Conservation (phyloP, 2,888 invertebrate species). For the Cetonia aurata region DNA sequence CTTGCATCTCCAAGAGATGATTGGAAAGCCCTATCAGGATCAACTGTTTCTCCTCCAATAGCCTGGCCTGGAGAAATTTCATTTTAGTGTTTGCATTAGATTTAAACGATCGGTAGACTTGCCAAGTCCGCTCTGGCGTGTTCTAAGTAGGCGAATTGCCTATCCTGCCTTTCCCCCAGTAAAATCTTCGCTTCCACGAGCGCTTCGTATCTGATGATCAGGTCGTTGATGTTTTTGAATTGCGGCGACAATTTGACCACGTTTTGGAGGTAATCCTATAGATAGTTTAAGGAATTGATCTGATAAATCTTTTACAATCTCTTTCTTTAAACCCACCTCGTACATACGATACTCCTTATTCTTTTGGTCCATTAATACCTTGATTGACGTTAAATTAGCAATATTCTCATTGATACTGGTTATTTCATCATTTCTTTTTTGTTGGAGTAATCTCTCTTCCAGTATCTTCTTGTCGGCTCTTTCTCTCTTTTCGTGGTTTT, state of each 20-base stretch:
- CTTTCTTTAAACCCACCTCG: conserved; percentile 62
- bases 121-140: conserved; percentile 72
- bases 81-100: too few species aligned
- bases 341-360: conserved; percentile 73
- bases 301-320: too few species aligned
- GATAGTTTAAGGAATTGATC: conserved; percentile 29
- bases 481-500: conserved; percentile 75
- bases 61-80: conserved; percentile 52
- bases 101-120: background rate
- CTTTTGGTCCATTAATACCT: conserved; percentile 71
- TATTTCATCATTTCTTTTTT: conserved; percentile 68
- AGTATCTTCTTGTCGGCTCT: conserved; percentile 72
- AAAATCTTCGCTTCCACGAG: conserved; percentile 71
- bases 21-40: conserved; percentile 75
- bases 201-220: conserved; percentile 76
- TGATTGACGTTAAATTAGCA: conserved; percentile 67
- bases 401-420: conserved; percentile 69
- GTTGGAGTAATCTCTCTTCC: conserved; percentile 69
- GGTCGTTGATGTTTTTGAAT: conserved; percentile 72
- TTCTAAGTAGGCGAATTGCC: conserved; percentile 71
- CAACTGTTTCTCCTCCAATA: conserved; percentile 74
- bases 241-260: conserved; percentile 70
- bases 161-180: conserved; percentile 70
- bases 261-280: conserved; percentile 71
- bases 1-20: conserved; percentile 72